Evolutionary conservation across 2,797 vertebrate genomes (phyloP).

Genomic region (Epinephelus awoara): DNA sequence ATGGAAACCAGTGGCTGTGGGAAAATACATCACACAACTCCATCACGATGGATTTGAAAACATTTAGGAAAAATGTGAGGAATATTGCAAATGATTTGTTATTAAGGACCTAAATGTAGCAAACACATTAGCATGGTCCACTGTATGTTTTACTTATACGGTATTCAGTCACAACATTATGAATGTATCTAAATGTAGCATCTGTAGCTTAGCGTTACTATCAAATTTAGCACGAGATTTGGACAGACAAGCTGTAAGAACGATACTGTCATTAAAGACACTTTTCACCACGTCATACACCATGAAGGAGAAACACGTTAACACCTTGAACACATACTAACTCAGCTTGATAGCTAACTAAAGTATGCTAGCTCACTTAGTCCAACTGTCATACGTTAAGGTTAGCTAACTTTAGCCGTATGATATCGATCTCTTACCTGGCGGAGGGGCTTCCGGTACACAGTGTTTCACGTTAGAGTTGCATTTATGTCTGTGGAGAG

Average conservation of each 20-base stretch:
- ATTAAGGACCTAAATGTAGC: neutral
- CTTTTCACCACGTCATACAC: neutral
- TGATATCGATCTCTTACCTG: slow-evolving; percentile 14
- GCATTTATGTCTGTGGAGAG: neutral
- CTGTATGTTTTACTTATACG: neutral
- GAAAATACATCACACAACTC: neutral
- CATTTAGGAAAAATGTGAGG: neutral
- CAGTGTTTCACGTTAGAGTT: neutral
- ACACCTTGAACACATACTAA: neutral
- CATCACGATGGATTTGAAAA: neutral
- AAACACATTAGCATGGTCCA: neutral
- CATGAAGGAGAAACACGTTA: neutral
- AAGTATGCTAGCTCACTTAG: slow-evolving; percentile 4
- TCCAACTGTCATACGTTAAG: neutral
- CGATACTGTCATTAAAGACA: neutral
- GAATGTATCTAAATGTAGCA: too few relatives aligned
- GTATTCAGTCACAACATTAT: too few relatives aligned
- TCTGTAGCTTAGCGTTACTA: neutral
- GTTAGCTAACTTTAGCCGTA: slow-evolving; percentile 26
- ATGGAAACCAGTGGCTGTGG: neutral
- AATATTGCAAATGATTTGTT: neutral
- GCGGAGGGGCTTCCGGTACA: neutral
- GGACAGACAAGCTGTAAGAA: neutral
- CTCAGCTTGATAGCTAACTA: neutral
- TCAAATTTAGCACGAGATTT: neutral